Conservation (phyloP, 2,888 invertebrate genomes). For the Sphecodes monilicornis region DNA sequence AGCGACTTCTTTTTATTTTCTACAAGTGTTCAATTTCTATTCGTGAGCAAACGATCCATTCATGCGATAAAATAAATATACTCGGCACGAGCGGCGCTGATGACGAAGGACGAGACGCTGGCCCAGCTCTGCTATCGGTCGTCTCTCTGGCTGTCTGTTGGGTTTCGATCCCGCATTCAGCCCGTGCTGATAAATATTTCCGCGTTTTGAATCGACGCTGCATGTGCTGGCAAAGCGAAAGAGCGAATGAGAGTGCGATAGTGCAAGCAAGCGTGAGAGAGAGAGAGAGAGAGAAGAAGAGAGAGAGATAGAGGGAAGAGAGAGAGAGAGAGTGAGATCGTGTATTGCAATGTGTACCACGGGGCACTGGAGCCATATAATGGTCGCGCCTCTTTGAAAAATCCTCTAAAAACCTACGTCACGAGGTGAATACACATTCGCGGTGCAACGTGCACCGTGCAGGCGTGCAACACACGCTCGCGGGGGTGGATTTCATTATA, state of each 20-base stretch:
- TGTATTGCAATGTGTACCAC: constrained; percentile 24
- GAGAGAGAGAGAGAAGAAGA: neutral
- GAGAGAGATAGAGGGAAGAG: neutral
- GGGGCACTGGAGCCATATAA: constrained; percentile 29
- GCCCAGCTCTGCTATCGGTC: constrained; percentile 46
- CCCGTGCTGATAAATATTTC: constrained; percentile 55
- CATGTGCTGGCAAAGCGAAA: neutral
- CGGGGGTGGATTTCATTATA: constrained; percentile 52
- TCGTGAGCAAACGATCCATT: constrained; percentile 61
- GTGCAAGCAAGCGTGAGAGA: too few species aligned
- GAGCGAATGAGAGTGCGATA: neutral
- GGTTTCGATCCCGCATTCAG: constrained; percentile 32
- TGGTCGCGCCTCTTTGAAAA: constrained; percentile 41
- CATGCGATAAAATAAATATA: constrained; percentile 58
- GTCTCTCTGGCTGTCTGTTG: constrained; percentile 33
- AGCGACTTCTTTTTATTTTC: constrained; percentile 37
- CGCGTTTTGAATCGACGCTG: constrained; percentile 49
- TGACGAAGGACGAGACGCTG: constrained; percentile 47
- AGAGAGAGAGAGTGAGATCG: constrained; percentile 10
- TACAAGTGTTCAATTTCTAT: constrained; percentile 53
- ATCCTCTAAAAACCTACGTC: constrained; percentile 35
- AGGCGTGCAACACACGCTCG: neutral
- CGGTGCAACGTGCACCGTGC: neutral
- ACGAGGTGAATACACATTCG: constrained; percentile 23
- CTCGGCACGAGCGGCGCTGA: constrained; percentile 38